phyloP scores from a whole-genome alignment of 2,113 vertebrate species.

The Actenoides lindsayi region DNA sequence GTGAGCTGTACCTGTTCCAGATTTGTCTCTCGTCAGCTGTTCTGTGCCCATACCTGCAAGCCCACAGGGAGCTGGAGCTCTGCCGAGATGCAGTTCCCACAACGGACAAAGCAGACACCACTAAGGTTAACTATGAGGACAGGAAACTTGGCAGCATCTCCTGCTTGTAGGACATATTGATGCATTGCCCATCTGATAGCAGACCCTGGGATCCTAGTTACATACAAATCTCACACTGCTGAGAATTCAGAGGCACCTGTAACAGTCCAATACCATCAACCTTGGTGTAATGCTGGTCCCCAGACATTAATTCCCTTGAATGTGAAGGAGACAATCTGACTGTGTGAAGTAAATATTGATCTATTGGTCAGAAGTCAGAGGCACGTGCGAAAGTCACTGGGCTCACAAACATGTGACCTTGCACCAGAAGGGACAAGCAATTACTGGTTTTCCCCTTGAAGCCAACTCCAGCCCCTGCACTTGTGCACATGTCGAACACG shows the following conservation, averaged over 20 bases:
- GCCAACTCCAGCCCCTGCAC: not conserved
- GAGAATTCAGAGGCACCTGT: not conserved
- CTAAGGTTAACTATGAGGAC: not conserved
- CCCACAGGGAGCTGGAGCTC: not conserved
- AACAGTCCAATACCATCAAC: not conserved
- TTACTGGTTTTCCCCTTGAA: not conserved
- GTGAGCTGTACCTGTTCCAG: not conserved
- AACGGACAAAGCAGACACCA: not conserved
- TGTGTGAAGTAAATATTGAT: not conserved
- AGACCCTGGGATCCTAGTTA: not conserved
- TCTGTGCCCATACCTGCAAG: not conserved
- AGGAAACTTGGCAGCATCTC: not conserved
- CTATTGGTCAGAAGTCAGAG: not conserved
- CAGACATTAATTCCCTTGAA: not conserved
- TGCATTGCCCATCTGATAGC: not conserved
- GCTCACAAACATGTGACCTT: not conserved
- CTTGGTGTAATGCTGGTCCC: not conserved
- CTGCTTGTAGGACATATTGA: not conserved
- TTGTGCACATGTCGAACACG: fast-evolving
- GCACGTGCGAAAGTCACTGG: not conserved
- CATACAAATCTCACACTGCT: not conserved
- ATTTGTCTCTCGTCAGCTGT: not conserved
- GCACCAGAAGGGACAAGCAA: not conserved
- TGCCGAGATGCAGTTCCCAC: not conserved
- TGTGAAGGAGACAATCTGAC: not conserved